Conservation (phyloP, 2,797 vertebrate species). For the Dendrocincla fuliginosa region DNA sequence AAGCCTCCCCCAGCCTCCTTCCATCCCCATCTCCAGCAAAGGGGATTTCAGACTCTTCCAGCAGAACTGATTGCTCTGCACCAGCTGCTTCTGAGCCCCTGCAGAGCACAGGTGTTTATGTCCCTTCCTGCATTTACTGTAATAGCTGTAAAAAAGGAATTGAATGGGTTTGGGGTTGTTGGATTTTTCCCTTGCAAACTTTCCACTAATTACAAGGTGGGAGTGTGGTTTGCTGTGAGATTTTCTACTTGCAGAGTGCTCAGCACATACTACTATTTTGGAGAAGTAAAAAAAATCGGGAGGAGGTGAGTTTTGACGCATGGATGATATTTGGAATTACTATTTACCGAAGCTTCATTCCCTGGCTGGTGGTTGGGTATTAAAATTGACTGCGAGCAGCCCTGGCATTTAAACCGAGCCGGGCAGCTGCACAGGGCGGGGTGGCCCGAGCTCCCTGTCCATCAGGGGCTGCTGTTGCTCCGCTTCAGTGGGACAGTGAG, state of each 20-base stretch:
- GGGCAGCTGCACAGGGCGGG: not conserved
- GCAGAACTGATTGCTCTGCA: not conserved
- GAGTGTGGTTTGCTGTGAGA: not conserved
- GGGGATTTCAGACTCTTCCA: not conserved
- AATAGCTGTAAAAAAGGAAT: conserved; percentile 52
- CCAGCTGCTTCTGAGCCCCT: not conserved
- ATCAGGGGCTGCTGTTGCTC: not conserved
- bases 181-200: conserved; percentile 49
- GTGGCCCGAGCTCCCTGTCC: not conserved
- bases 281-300: not conserved
- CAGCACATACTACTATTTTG: not conserved
- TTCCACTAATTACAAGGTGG: conserved; percentile 65
- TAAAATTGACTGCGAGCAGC: not conserved
- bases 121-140: not conserved
- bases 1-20: not conserved
- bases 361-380: not conserved
- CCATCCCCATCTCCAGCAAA: not conserved
- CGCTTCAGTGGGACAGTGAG: accelerated
- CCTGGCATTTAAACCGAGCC: accelerated
- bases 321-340: not conserved
- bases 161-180: not conserved
- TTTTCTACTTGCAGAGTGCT: not conserved
- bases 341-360: not conserved
- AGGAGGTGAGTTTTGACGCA: not conserved
- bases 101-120: not conserved